phyloP scores from a whole-genome alignment of 2,888 invertebrate species.

The Nomada fabriciana region DNA sequence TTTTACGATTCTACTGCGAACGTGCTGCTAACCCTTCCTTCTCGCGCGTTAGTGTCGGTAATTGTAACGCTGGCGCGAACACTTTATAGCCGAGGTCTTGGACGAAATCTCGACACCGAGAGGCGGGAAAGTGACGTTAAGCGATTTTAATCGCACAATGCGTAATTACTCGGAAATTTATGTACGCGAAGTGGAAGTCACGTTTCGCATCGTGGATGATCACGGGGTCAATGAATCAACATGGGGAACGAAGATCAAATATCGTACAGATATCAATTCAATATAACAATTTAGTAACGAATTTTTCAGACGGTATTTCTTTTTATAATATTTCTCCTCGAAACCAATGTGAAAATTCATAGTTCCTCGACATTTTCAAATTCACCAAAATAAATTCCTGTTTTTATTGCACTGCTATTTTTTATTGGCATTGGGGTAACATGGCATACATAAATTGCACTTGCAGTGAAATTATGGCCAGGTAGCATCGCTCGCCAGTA shows the following conservation, averaged over 20 bases:
- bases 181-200: slow-evolving; percentile 5
- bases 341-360: too few species aligned
- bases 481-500: too few species aligned
- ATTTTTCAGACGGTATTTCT: too few species aligned
- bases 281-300: too few species aligned
- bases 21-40: slow-evolving; percentile 36
- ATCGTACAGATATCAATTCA: too few species aligned
- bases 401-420: too few species aligned
- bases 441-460: too few species aligned
- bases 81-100: slow-evolving; percentile 37
- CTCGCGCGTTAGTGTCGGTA: background rate
- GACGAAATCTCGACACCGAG: slow-evolving; percentile 12
- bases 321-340: too few species aligned
- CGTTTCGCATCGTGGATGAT: slow-evolving; percentile 3
- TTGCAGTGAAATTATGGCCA: too few species aligned
- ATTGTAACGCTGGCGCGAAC: slow-evolving; percentile 4
- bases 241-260: background rate
- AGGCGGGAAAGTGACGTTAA: slow-evolving; percentile 16
- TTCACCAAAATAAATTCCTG: too few species aligned
- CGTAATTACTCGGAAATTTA: slow-evolving; percentile 28
- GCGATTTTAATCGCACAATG: slow-evolving; percentile 48
- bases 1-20: slow-evolving; percentile 3
- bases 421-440: too few species aligned
- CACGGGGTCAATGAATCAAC: slow-evolving; percentile 17
- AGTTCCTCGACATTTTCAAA: too few species aligned